These are phyloP conservation scores for Tylochromis polylepis DNA, from an alignment of 2,113 vertebrate species.

Conservation along the genomic window DNA sequence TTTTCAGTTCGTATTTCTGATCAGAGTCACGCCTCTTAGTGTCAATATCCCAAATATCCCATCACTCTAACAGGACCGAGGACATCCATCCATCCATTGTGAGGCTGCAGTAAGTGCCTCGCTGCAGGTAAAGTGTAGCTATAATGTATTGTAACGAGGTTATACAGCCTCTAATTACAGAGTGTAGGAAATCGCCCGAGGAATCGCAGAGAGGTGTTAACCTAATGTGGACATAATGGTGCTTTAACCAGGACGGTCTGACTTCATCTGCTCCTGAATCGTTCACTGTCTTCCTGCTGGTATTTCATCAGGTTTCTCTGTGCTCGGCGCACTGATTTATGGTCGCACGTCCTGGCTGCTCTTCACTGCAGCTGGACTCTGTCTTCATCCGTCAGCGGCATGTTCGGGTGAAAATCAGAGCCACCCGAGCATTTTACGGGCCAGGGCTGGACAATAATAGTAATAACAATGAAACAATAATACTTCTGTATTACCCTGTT, in stretches of 20 bases:
- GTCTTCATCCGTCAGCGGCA: background rate
- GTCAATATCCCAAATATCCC: too few species aligned
- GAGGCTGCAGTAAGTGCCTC: background rate
- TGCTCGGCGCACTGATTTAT: background rate
- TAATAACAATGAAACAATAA: rapidly evolving
- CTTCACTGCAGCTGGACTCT: background rate
- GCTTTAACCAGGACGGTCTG: conserved; percentile 1
- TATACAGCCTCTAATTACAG: background rate
- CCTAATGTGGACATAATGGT: conserved; percentile 35
- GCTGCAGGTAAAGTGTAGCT: conserved; percentile 1
- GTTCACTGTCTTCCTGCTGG: background rate
- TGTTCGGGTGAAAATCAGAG: background rate
- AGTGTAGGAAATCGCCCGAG: background rate
- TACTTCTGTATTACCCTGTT: background rate
- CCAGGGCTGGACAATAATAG: background rate
- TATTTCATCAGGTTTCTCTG: conserved; percentile 14
- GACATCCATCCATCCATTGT: background rate
- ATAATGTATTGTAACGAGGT: background rate
- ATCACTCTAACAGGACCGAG: background rate
- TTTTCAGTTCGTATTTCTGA: background rate
- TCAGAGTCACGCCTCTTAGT: background rate
- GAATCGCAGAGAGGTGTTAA: conserved; percentile 4
- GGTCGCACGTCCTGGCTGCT: background rate
- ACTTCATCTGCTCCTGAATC: background rate
- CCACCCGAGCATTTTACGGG: background rate